These are phyloP conservation scores for Sander lucioperca DNA, from an alignment of 2,113 vertebrate species.

Conservation along the genomic window DNA sequence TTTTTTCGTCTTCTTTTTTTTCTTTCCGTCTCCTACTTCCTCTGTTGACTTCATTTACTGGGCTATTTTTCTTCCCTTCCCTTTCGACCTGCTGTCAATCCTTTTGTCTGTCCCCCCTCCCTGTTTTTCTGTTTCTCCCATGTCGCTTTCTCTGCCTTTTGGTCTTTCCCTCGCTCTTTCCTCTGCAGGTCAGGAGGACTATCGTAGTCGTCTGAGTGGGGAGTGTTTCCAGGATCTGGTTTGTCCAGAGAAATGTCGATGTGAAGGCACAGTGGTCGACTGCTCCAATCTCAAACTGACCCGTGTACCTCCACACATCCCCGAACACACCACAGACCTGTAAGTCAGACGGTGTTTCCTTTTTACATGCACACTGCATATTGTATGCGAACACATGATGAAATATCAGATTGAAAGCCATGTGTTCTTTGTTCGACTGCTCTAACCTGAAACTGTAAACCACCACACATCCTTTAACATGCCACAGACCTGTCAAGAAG, in stretches of 20 bases:
- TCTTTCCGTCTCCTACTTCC: neutral
- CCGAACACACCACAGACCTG: conserved; percentile 95
- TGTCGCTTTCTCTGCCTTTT: neutral
- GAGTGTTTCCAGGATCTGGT: conserved; percentile 97
- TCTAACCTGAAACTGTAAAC: conserved; percentile 11
- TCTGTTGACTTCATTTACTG: conserved; percentile 11
- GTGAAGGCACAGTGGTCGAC: conserved; percentile 95
- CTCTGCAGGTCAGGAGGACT: conserved; percentile 92
- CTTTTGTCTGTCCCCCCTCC: neutral
- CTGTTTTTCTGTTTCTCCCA: neutral
- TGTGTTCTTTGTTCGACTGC: conserved; percentile 22
- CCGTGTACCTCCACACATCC: conserved; percentile 90
- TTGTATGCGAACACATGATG: neutral
- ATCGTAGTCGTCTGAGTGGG: conserved; percentile 91
- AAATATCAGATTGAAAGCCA: conserved; percentile 19
- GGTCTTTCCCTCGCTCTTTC: neutral
- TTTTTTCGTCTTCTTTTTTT: neutral
- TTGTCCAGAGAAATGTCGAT: conserved; percentile 95
- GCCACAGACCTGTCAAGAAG: conserved; percentile 13
- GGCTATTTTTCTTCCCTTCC: neutral
- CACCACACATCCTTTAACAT: conserved; percentile 1
- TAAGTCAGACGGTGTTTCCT: conserved; percentile 77
- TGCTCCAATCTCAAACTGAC: conserved; percentile 95
- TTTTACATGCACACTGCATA: neutral
- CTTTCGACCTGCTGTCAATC: neutral